Conservation (phyloP, 2,113 vertebrate genomes). For the Indri indri region DNA sequence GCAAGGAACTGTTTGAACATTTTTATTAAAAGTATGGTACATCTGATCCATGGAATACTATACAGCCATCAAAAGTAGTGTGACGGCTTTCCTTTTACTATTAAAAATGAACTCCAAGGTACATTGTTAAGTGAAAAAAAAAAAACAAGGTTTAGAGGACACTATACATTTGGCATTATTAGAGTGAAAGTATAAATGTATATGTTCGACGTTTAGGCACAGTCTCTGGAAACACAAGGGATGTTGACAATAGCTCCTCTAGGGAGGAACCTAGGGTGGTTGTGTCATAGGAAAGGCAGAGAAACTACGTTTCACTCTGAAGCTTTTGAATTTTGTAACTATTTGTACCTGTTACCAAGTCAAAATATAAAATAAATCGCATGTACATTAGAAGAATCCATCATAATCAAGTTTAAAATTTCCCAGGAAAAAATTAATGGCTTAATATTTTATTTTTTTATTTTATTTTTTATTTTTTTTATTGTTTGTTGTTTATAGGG, state of each 20-base stretch:
- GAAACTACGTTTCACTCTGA: not conserved
- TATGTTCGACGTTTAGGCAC: not conserved
- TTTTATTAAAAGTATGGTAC: not conserved
- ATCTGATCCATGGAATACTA: not conserved
- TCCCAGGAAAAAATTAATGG: not conserved
- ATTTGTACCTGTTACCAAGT: not conserved
- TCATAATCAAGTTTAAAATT: not conserved
- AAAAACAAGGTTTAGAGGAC: not conserved
- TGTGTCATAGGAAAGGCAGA: not conserved
- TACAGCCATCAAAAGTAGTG: not conserved
- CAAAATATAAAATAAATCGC: not conserved
- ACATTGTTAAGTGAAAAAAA: not conserved
- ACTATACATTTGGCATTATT: not conserved
- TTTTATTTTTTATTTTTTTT: too few species aligned
- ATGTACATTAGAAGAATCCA: not conserved
- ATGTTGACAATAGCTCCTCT: not conserved
- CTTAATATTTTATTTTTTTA: too few species aligned
- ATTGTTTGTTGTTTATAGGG: too few species aligned
- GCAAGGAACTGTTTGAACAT: not conserved
- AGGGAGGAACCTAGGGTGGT: not conserved
- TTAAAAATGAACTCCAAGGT: not conserved
- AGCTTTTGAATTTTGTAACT: not conserved
- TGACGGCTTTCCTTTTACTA: not conserved
- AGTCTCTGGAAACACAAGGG: not conserved
- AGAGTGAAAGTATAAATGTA: not conserved